A percentile compares a stretch with the other conserved stretches of the same genome.
phyloP scores from a whole-genome alignment of 2,888 invertebrate species.

The Acrobasis repandana region DNA sequence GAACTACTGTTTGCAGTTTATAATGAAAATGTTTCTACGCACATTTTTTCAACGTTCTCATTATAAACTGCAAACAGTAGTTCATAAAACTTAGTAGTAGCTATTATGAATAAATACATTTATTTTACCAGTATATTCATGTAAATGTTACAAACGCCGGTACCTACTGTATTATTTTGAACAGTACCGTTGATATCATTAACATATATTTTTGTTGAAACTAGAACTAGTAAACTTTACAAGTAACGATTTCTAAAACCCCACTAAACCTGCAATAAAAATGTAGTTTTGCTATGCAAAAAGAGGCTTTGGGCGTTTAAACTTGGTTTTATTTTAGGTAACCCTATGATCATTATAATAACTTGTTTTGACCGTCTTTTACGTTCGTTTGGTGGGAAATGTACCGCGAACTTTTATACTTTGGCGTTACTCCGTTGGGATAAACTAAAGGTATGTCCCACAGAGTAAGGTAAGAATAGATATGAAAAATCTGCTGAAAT shows the following conservation, averaged over 20 bases:
- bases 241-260: background rate
- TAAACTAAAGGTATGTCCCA: background rate
- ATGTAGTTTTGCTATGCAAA: constrained; percentile 7
- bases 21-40: no score
- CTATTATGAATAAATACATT: no score
- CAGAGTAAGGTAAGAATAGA: background rate
- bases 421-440: constrained; percentile 5
- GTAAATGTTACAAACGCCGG: no score
- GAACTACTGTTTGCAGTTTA: no score
- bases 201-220: no score
- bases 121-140: no score
- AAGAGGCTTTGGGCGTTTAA: background rate
- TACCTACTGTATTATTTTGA: no score
- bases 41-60: no score
- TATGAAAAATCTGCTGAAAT: background rate
- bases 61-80: no score
- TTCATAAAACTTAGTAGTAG: no score
- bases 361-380: constrained; percentile 27
- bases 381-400: constrained; percentile 24
- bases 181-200: no score
- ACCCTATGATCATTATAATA: constrained; percentile 26
- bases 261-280: constrained; percentile 2
- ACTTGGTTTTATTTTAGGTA: constrained; percentile 22
- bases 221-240: background rate
- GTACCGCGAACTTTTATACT: constrained; percentile 28